Evolutionary conservation across 2,888 invertebrate genomes (phyloP), one percentile per base, ranked within the genome.

Genomic region (Tolmerus cingulatus): DNA sequence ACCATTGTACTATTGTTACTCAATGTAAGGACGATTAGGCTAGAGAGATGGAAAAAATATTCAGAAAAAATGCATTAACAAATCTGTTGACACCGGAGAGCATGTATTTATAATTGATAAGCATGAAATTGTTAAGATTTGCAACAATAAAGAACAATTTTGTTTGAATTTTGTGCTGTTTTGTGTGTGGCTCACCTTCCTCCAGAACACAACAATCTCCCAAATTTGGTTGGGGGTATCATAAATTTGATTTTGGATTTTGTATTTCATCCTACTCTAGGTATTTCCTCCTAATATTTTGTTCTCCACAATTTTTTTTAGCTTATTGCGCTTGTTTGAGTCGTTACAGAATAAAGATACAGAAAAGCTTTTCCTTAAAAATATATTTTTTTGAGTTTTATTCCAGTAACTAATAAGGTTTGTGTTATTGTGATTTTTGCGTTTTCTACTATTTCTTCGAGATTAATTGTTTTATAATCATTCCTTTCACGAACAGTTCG

Each of bases 51-150:
- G 37, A 43, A 34, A 55, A 40, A 77, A 16, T 7, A 19, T 40
- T 40, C 40, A 40, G 9, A n/a, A 86, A 76, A 81, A 34, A 82
- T 30, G 74, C 82, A 74, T 84, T 82, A 74, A 82, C 66, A 43
- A 87, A 34, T 81, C 43, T 86, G 23, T 66, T 66, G 66, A 66
- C 27, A 66, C 23, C 19, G 66, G 66, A 66, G 66, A 87, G 88
- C 88, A 88, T 88, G 88, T 88, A 88, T 88, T 84, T 86, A 46
- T 84, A 87, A 87, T 85, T 79, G 84, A 79, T 88, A 88, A 87
- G 88, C 88, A 88, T 88, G 88, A 86, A 88, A 86, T 81, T 87
- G 87, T 87, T 82, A 87, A 85, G 79, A 88, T n/a, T 85, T 87
- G 87, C 81, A 86, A 79, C 84, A 84, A 86, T 87, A 86, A 86